These are phyloP conservation scores for Chionoecetes opilio DNA, from an alignment of 1,140 invertebrate species.

Conservation along the genomic window DNA sequence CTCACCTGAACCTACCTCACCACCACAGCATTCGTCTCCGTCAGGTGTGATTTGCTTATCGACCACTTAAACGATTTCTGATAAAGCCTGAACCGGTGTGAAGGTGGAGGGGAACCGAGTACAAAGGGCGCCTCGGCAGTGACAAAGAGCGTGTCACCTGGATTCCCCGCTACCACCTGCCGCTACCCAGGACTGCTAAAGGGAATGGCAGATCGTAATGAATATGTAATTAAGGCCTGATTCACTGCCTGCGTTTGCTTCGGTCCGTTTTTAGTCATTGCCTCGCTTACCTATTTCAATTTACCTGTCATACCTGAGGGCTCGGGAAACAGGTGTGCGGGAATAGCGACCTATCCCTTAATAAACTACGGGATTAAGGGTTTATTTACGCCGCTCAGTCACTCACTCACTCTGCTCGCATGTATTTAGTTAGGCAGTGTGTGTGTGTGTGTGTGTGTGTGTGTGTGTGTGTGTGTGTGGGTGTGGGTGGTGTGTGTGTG, in stretches of 20 bases:
- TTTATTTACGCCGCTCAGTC: neutral
- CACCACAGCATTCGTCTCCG: neutral
- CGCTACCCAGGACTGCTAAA: neutral
- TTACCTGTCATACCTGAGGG: neutral
- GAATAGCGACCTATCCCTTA: neutral
- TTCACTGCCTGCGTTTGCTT: neutral
- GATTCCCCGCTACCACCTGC: neutral
- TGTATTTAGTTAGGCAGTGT: neutral
- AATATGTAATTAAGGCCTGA: conserved; percentile 60
- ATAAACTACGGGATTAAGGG: neutral
- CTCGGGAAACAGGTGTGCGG: conserved; percentile 19
- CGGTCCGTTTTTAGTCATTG: neutral
- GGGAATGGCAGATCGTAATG: conserved; percentile 61
- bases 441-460: conserved; percentile 23
- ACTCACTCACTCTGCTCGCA: neutral
- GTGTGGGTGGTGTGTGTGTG: conserved; percentile 13
- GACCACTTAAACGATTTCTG: neutral
- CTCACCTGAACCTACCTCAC: neutral
- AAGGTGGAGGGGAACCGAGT: neutral
- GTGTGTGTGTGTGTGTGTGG: conserved; percentile 14
- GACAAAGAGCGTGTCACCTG: neutral
- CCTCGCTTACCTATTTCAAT: conserved; percentile 59
- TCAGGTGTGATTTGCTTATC: neutral
- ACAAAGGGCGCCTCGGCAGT: neutral
- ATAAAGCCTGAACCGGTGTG: neutral